phyloP scores from a whole-genome alignment of 2,888 invertebrate genomes.

The Callyntrura guangdongensis region DNA sequence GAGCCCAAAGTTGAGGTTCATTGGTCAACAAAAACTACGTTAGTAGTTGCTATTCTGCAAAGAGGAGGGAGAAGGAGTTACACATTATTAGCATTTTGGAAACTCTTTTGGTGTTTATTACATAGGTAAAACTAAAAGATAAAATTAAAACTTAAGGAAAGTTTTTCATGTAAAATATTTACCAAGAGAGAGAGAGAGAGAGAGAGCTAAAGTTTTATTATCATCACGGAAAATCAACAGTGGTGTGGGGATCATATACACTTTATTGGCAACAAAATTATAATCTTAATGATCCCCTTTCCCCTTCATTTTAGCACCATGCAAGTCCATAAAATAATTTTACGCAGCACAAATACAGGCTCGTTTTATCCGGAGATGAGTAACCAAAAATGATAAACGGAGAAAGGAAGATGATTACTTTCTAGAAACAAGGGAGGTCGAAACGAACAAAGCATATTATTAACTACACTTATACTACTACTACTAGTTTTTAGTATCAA shows the following conservation, averaged over 20 bases:
- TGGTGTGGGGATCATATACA: neutral
- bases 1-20: constrained; percentile 22
- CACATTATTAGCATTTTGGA: neutral
- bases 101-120: neutral
- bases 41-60: neutral
- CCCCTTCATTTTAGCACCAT: neutral
- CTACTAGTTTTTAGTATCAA: neutral
- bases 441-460: neutral
- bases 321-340: constrained; percentile 40
- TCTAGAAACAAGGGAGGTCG: neutral
- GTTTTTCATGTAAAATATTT: no score
- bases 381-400: neutral
- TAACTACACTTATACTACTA: neutral
- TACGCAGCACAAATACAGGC: neutral
- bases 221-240: neutral
- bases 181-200: neutral
- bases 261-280: constrained; percentile 11
- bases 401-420: constrained; percentile 11
- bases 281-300: constrained; percentile 18
- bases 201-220: neutral
- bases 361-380: constrained; percentile 5
- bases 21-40: constrained; percentile 16
- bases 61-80: neutral
- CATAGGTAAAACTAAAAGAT: no score
- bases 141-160: no score